Conservation (phyloP, 2,888 invertebrate species). For the Tetanocera ferruginea region DNA sequence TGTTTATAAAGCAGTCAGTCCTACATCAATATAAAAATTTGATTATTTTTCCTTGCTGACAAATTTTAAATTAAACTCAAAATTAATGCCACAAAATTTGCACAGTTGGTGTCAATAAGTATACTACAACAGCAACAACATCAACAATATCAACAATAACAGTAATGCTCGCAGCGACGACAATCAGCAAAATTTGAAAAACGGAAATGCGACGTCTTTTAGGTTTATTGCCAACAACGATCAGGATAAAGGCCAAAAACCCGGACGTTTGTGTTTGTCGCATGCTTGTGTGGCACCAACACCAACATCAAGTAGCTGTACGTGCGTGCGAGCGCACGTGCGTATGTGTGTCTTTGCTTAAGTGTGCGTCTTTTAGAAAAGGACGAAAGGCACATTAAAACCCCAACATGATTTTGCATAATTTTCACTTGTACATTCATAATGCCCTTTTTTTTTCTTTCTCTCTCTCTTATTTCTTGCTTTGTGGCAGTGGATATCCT, state of each 20-base stretch:
- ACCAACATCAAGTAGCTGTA: not conserved
- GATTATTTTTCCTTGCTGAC: not conserved
- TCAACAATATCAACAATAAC: not conserved
- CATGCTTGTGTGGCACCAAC: too few species aligned
- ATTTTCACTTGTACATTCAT: slow-evolving; percentile 33
- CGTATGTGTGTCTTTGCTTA: not conserved
- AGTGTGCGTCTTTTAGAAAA: not conserved
- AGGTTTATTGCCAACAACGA: slow-evolving; percentile 22
- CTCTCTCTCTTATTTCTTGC: not conserved
- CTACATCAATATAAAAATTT: not conserved
- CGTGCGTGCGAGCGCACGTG: not conserved
- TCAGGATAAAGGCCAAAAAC: slow-evolving; percentile 18
- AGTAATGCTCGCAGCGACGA: slow-evolving; percentile 9
- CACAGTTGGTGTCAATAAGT: slow-evolving; percentile 5
- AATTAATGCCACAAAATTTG: slow-evolving; percentile 26
- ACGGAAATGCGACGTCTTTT: slow-evolving; percentile 33
- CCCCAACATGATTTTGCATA: slow-evolving; percentile 41
- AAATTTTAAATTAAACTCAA: slow-evolving; percentile 19
- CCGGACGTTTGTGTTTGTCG: slow-evolving; percentile 1
- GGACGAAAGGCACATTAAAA: slow-evolving; percentile 14
- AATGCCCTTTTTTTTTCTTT: not conserved
- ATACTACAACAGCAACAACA: slow-evolving; percentile 1
- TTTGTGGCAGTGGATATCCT: not conserved
- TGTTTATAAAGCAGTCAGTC: not conserved
- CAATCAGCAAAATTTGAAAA: slow-evolving; percentile 10